Percentiles rank a stretch among this genome's conserved stretches.
phyloP scores from a whole-genome alignment of 2,113 vertebrate species.

The Cyprinus carpio region DNA sequence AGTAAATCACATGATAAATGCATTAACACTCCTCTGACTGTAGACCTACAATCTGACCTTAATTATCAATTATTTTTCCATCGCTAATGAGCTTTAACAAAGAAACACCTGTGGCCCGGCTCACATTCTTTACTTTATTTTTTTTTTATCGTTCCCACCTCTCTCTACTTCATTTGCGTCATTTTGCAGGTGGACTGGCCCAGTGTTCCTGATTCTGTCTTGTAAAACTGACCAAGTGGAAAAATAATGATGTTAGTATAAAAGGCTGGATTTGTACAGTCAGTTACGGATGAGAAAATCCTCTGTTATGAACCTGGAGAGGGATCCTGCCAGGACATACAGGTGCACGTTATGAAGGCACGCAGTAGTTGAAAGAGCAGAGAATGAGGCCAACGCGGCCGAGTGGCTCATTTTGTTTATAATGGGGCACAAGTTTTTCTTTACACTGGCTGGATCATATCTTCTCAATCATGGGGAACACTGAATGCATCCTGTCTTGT shows the following conservation, averaged over 20 bases:
- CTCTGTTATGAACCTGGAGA: constrained; percentile 40
- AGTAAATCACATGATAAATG: too few relatives aligned
- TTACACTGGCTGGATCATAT: background rate
- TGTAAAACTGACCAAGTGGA: constrained; percentile 67
- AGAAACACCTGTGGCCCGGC: constrained; percentile 59
- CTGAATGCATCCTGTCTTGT: background rate
- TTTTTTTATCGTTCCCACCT: background rate
- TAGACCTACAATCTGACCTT: background rate
- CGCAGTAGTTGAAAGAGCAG: background rate
- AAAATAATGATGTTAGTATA: constrained; percentile 68
- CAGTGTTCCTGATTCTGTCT: constrained; percentile 58
- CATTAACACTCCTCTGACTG: background rate
- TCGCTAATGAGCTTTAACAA: constrained; percentile 55
- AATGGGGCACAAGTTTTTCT: background rate
- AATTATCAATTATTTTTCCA: background rate
- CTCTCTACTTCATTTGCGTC: constrained; percentile 20
- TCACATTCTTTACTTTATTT: constrained; percentile 54
- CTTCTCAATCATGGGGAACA: background rate
- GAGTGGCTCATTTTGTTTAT: background rate
- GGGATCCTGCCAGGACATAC: constrained; percentile 44
- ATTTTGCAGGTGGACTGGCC: constrained; percentile 67
- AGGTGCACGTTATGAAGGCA: constrained; percentile 38
- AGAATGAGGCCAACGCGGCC: background rate
- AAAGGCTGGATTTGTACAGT: constrained; percentile 50
- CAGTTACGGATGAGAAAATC: constrained; percentile 57